phyloP scores from a whole-genome alignment of 2,888 invertebrate genomes.

The Ornithoptera priamus region DNA sequence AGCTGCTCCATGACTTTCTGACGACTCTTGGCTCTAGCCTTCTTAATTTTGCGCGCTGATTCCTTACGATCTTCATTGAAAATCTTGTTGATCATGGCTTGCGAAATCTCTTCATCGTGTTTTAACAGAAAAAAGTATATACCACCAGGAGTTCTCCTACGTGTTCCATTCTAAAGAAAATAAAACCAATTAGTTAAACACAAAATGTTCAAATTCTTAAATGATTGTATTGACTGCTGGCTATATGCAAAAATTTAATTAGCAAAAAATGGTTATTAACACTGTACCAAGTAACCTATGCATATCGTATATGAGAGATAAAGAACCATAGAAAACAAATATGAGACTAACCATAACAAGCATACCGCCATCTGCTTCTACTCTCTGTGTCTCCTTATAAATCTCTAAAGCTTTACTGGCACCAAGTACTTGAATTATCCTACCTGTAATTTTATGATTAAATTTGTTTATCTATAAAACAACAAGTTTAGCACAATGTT shows the following conservation, averaged over 20 bases:
- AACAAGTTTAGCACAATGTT: neutral
- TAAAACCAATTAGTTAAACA: neutral
- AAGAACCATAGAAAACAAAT: neutral
- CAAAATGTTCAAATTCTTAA: neutral
- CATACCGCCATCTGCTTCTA: conserved; percentile 93
- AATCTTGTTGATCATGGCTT: conserved; percentile 83
- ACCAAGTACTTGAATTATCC: conserved; percentile 86
- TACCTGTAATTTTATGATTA: conserved; percentile 72
- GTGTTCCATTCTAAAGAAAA: conserved; percentile 82
- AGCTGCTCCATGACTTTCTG: conserved; percentile 84
- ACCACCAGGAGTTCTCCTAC: conserved; percentile 92
- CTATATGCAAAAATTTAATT: too few species aligned
- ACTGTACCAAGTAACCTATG: too few species aligned
- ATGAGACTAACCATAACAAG: conserved; percentile 83
- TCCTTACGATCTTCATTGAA: conserved; percentile 84
- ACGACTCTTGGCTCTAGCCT: conserved; percentile 76
- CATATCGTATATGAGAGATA: too few species aligned
- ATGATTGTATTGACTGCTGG: neutral
- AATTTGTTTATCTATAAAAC: neutral
- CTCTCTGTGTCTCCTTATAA: conserved; percentile 88
- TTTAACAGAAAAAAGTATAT: conserved; percentile 91
- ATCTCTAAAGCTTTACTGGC: conserved; percentile 86
- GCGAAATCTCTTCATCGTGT: conserved; percentile 83
- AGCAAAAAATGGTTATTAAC: too few species aligned
- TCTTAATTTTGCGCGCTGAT: conserved; percentile 76